phyloP scores from a whole-genome alignment of 2,888 invertebrate genomes.

The Amiota mariae region DNA sequence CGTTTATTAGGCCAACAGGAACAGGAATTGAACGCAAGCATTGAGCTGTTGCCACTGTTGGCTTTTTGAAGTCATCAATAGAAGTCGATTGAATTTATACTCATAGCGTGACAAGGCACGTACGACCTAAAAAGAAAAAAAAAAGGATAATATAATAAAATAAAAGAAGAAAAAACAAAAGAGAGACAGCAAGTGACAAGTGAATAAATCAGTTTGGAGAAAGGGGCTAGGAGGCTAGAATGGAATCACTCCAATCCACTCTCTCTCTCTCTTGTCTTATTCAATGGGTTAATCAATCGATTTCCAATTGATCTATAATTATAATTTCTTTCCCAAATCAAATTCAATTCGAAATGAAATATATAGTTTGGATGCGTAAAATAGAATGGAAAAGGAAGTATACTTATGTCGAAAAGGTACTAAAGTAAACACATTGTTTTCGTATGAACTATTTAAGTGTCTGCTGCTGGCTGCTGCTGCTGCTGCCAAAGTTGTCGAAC shows the following conservation, averaged over 20 bases:
- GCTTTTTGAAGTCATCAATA: no score
- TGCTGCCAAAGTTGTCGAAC: constrained; percentile 21
- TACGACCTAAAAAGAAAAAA: constrained; percentile 65
- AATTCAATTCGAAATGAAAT: constrained; percentile 51
- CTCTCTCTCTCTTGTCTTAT: neutral
- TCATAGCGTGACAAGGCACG: constrained; percentile 48
- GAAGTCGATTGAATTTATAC: no score
- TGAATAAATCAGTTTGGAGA: constrained; percentile 32
- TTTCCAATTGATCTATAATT: constrained; percentile 48
- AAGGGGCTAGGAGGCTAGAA: no score
- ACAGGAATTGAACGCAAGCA: neutral
- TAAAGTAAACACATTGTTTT: no score
- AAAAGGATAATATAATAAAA: constrained; percentile 16
- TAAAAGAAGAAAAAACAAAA: neutral
- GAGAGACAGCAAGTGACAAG: constrained; percentile 11
- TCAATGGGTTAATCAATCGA: constrained; percentile 53
- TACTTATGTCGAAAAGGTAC: no score
- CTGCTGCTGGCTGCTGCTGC: no score
- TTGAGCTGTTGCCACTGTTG: no score
- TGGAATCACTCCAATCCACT: no score
- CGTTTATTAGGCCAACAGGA: neutral
- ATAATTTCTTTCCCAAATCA: constrained; percentile 47
- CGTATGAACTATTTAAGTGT: neutral
- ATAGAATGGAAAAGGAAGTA: neutral
- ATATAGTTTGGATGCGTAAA: neutral